phyloP scores from a whole-genome alignment of 2,888 invertebrate species.

The Rhogogaster chlorosoma region DNA sequence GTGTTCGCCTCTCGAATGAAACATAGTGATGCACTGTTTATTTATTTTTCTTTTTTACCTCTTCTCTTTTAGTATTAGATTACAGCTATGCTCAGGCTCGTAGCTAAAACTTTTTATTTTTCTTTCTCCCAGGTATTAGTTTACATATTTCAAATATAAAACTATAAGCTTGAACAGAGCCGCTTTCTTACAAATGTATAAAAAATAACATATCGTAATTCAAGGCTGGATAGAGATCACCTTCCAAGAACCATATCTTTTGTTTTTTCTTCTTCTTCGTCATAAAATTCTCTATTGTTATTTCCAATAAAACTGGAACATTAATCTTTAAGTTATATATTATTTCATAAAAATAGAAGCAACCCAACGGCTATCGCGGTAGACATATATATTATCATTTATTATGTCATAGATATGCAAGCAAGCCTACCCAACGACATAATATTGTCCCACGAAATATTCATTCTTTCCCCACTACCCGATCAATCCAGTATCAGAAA shows the following conservation, averaged over 20 bases:
- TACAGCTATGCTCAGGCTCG: slow-evolving; percentile 43
- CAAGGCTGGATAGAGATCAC: slow-evolving; percentile 59
- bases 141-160: slow-evolving; percentile 11
- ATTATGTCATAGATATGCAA: slow-evolving; percentile 51
- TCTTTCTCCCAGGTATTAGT: neutral
- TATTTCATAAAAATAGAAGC: slow-evolving; percentile 73
- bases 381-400: slow-evolving; percentile 42
- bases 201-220: slow-evolving; percentile 68
- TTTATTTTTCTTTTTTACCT: neutral
- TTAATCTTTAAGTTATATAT: slow-evolving; percentile 65
- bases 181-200: slow-evolving; percentile 66
- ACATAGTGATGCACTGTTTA: slow-evolving; percentile 22
- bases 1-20: slow-evolving; percentile 6
- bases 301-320: slow-evolving; percentile 77
- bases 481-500: neutral
- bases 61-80: slow-evolving; percentile 30
- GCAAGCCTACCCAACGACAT: slow-evolving; percentile 46
- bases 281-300: slow-evolving; percentile 72
- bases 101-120: neutral
- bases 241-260: slow-evolving; percentile 54
- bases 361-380: slow-evolving; percentile 71
- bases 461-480: neutral
- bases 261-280: slow-evolving; percentile 53
- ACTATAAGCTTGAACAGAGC: slow-evolving; percentile 66
- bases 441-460: slow-evolving; percentile 18